Base-by-base conservation (phyloP, 2,888 invertebrate species). In the Luperina nickerlii region DNA sequence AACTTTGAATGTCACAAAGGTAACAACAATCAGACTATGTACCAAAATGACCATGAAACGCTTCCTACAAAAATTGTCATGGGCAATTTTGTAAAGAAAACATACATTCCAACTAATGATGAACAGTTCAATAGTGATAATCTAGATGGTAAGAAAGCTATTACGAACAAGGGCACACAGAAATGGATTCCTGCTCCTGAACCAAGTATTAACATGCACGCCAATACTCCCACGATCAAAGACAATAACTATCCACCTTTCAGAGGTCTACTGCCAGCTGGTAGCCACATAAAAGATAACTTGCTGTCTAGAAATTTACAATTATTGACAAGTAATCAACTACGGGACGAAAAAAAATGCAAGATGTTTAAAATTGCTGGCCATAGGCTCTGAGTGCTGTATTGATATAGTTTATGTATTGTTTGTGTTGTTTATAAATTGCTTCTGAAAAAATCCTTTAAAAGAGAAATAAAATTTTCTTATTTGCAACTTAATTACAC, bases 361-460 rank as follows among this genome's bases (percentile, higher is more conserved):
- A 96, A 96, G 92, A 96, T 96, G 95, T 95, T 95, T 78, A 95
- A 95, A 92, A 90, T 96, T 51, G 95, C 96, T 76, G 93, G 96
- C 60, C 96, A 96, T 85, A 94, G 92, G 86, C 85, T 95, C 62
- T 93, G 86, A 92, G 86, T 78, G 62, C n/a, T 81, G 77, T 76
- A 54, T 70, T 74, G 20, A 54, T 54, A 54, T 54, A 54, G 54
- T 20, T 24, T n/a, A n/a, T 60, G 57, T 60, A 60, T 60, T n/a
- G 57, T 60, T 67, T 78, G 75, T 87, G 20, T 18, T 24, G 68
- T 68, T 68, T 65, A 68, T 20, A 72, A 63, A 15, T 63, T 70
- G 13, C 5, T 69, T 86, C 69, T 51, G 70, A 45, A 71, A 70
- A 27, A 54, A 63, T 74, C 45, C 1, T 74, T 20, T 67, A 67